Evolutionary conservation across 2,113 vertebrate genomes (phyloP).

Genomic region (Clinocottus analis): DNA sequence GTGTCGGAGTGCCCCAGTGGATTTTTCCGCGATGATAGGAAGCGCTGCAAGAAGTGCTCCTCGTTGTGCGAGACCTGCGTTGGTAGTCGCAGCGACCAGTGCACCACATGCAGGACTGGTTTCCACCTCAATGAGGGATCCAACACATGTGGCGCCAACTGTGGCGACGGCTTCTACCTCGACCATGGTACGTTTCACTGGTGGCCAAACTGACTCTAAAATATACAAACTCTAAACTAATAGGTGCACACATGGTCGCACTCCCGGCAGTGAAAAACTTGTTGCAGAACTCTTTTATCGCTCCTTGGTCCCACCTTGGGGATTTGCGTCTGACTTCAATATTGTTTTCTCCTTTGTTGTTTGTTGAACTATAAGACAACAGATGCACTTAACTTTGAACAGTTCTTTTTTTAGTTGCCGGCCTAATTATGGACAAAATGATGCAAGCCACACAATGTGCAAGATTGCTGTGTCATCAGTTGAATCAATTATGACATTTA

Average conservation of each 20-base stretch:
- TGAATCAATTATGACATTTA: neutral
- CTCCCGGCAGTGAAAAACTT: neutral
- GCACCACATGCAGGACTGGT: constrained; percentile 91
- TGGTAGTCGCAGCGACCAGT: constrained; percentile 93
- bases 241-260: neutral
- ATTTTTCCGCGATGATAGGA: constrained; percentile 95
- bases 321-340: neutral
- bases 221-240: neutral
- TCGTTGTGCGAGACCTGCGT: constrained; percentile 93
- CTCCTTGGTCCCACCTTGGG: neutral
- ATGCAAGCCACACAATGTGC: neutral
- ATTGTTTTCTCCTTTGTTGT: constrained; percentile 8
- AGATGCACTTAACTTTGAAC: neutral
- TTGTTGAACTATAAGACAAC: neutral
- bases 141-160: constrained; percentile 89
- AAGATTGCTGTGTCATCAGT: neutral
- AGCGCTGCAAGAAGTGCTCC: constrained; percentile 96
- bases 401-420: neutral
- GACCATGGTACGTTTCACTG: constrained; percentile 84
- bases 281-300: neutral
- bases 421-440: neutral
- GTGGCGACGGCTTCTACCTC: constrained; percentile 90
- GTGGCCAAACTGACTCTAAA: neutral
- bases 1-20: constrained; percentile 94
- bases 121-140: constrained; percentile 92